Base-by-base conservation (phyloP, 2,797 vertebrate genomes). In the Champsocephalus gunnari region DNA sequence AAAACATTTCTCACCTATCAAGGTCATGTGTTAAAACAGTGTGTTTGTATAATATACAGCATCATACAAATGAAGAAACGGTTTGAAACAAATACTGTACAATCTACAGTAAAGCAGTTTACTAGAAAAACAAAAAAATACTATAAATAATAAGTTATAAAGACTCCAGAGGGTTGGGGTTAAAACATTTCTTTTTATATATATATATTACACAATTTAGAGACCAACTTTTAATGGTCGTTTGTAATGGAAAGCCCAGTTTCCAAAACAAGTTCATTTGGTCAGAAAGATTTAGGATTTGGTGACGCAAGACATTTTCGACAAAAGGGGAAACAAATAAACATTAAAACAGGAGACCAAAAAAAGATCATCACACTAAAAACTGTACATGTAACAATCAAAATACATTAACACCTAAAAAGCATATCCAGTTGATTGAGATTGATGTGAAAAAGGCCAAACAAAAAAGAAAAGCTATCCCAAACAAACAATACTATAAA, bases 1-100 rank as follows among this genome's bases (percentile, higher is more conserved):
- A 58, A 76, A 49, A 16, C 19, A n/a, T 43, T 72, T 17, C 68
- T 11, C 48, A 19, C 50, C 81, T 73, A 79, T 80, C 74, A 80
- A 51, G 19, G 57, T 67, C 51, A 57, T 77, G 70, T 47, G 64
- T 66, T 14, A 71, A 81, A 72, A 45, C 80, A 66, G 54, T 38
- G 48, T 12, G 17, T 83, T 79, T 80, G 78, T 86, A 82, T 86
- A 87, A 87, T 84, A 82, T 88, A 89, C 79, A 90, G 68, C 49
- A 84, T 81, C 81, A 89, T 73, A 89, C 77, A 89, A 84, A 88
- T 73, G 78, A 69, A 82, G 69, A 77, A 69, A 68, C 34, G 66
- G n/a, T 74, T 77, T 75, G 77, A 51, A 81, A 87, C 86, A 87
- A 80, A 83, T 91, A 89, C 88, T 92, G 83, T 92, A 91, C 86